These are phyloP conservation scores for Eupithecia pulchellata DNA, from an alignment of 2,888 invertebrate genomes.

Conservation along the genomic window DNA sequence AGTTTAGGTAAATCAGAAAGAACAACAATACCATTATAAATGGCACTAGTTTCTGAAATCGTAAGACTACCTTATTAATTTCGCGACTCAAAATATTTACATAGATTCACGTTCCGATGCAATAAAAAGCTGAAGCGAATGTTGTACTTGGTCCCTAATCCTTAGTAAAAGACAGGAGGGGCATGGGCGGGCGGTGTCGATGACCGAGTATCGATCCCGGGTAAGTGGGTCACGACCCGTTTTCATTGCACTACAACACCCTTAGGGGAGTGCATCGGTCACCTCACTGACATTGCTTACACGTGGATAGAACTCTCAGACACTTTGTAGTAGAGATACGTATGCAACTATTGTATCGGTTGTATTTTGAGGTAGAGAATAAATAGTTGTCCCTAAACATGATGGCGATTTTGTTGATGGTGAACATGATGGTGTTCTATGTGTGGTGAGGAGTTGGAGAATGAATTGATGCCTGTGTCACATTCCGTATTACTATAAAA, in stretches of 20 bases:
- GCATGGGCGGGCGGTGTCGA: slow-evolving; percentile 72
- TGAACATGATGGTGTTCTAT: not conserved
- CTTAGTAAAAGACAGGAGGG: slow-evolving; percentile 56
- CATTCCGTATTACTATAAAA: not conserved
- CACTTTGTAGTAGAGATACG: not conserved
- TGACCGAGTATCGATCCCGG: slow-evolving; percentile 84
- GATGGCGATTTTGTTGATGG: not conserved
- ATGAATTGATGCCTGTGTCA: not conserved
- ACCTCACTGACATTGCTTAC: slow-evolving; percentile 46
- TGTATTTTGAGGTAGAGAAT: not conserved
- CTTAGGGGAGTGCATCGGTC: slow-evolving; percentile 64
- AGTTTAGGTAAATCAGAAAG: not conserved
- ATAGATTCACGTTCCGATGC: not conserved
- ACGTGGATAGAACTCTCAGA: slow-evolving; percentile 16
- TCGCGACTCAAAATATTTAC: not conserved
- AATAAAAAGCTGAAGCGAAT: slow-evolving; percentile 11
- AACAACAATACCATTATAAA: not conserved
- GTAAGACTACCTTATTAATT: not conserved
- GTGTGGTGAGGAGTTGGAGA: not conserved
- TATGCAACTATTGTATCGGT: not conserved
- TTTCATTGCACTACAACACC: slow-evolving; percentile 74
- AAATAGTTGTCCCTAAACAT: not conserved
- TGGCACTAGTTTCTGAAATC: not conserved
- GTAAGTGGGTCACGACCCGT: slow-evolving; percentile 82
- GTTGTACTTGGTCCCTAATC: slow-evolving; percentile 37